A percentile compares a stretch with the other conserved stretches of the same genome.
These are phyloP conservation scores for Stegodyphus mimosarum DNA, from an alignment of 1,140 invertebrate genomes.

Conservation along the genomic window DNA sequence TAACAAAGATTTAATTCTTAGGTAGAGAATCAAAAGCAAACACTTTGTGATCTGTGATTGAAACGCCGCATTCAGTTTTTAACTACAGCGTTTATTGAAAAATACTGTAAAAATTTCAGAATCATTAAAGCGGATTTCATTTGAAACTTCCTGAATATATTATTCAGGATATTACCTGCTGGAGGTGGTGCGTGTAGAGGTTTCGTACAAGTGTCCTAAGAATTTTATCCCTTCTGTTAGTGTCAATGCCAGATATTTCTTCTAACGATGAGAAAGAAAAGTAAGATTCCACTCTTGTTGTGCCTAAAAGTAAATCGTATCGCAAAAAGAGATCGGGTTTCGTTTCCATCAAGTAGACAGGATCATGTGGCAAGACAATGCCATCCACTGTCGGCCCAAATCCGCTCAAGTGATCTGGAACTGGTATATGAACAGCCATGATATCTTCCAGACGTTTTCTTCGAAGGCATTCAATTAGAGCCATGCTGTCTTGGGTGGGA, in stretches of 20 bases:
- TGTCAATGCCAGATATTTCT: constrained; percentile 90
- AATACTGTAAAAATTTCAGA: too few species aligned
- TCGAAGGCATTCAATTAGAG: constrained; percentile 84
- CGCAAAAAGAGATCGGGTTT: constrained; percentile 67
- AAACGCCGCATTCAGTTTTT: too few species aligned
- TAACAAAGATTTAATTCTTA: too few species aligned
- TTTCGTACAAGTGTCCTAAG: constrained; percentile 90
- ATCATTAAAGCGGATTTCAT: too few species aligned
- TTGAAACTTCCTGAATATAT: neutral
- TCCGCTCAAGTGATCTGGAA: constrained; percentile 85
- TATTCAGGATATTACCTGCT: constrained; percentile 78
- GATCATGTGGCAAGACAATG: constrained; percentile 68
- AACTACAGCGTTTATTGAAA: too few species aligned
- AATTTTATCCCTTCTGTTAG: constrained; percentile 87
- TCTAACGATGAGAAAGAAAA: constrained; percentile 87
- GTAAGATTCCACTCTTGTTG: constrained; percentile 90
- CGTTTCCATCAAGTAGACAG: constrained; percentile 62
- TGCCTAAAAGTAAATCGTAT: constrained; percentile 93
- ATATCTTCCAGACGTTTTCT: constrained; percentile 75
- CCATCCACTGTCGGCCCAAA: constrained; percentile 92
- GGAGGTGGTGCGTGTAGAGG: constrained; percentile 64
- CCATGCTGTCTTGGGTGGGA: constrained; percentile 73
- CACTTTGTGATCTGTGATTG: too few species aligned
- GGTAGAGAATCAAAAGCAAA: too few species aligned
- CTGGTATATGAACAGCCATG: constrained; percentile 74